Evolutionary conservation across 2,888 invertebrate species (phyloP), one percentile per base, ranked within the genome.

Genomic region (Rhagonycha lutea): DNA sequence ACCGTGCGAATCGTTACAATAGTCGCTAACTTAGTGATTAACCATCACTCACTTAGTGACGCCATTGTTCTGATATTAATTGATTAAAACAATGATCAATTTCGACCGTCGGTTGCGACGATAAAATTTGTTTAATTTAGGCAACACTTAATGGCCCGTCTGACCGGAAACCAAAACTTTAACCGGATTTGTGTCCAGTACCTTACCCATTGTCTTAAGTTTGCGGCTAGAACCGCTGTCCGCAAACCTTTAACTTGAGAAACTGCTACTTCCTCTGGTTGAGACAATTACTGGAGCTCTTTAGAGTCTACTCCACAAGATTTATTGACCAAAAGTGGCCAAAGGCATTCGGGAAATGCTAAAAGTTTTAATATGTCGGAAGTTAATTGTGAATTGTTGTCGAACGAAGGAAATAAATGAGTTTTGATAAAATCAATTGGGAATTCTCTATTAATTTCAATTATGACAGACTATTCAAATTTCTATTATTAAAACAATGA

Each of bases 401-500:
- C 12, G 23, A 65, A 62, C 23, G 63, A 68, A 28, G 32, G 18
- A 32, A 70, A 70, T 82, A 79, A 82, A 81, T 78, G 79, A 81
- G 79, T 65, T 65, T 65, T 65, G 81, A 83, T 82, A 81, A 81
- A 85, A 83, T 84, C 84, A 83, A 85, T 83, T 82, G 83, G 81
- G 82, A 81, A 81, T 82, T 84, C 86, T 83, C 83, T 84, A 85
- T 86, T 86, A 85, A 85, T 86, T 85, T 85, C 84, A 84, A 82
- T 86, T 86, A 85, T 85, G 84, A 81, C 81, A 79, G 67, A 75
- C 79, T 79, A 85, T 85, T 85, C 83, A 83, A 81, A 83, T 83
- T 83, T 83, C 83, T 84, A 84, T 82, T 82, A 83, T 81, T 82
- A 82, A 84, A 84, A 86, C 86, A 85, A 86, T 84, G 84, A 79